phyloP scores from a whole-genome alignment of 2,113 vertebrate species.

The Alces alces region DNA sequence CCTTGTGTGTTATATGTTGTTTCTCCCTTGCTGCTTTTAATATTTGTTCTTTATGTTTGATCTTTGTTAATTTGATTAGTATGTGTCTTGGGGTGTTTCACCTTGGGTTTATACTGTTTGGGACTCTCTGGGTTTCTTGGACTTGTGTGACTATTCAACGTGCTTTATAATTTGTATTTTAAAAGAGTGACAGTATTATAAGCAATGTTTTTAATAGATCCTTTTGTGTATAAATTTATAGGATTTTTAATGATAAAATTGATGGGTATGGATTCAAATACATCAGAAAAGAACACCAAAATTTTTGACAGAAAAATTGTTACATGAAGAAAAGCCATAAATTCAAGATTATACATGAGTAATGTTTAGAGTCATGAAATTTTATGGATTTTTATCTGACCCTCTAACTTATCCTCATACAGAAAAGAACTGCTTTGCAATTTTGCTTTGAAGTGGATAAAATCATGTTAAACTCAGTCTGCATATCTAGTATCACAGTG shows the following conservation, averaged over 20 bases:
- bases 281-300: background rate
- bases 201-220: background rate
- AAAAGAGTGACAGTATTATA: background rate
- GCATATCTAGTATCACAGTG: background rate
- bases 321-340: background rate
- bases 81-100: too few species aligned
- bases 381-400: background rate
- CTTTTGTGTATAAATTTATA: background rate
- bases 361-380: background rate
- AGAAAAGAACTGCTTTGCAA: background rate
- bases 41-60: too few species aligned
- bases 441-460: background rate
- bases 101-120: too few species aligned
- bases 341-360: background rate
- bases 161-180: background rate
- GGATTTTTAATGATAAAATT: background rate
- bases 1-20: too few species aligned
- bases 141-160: background rate
- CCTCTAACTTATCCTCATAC: background rate
- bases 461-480: background rate
- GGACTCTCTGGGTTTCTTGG: too few species aligned
- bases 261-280: background rate
- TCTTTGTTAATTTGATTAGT: too few species aligned
- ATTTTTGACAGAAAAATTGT: background rate
- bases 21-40: too few species aligned